Percentiles rank a stretch among this genome's conserved stretches.
Conservation (phyloP, 2,888 invertebrate species). For the Apoda limacodes region DNA sequence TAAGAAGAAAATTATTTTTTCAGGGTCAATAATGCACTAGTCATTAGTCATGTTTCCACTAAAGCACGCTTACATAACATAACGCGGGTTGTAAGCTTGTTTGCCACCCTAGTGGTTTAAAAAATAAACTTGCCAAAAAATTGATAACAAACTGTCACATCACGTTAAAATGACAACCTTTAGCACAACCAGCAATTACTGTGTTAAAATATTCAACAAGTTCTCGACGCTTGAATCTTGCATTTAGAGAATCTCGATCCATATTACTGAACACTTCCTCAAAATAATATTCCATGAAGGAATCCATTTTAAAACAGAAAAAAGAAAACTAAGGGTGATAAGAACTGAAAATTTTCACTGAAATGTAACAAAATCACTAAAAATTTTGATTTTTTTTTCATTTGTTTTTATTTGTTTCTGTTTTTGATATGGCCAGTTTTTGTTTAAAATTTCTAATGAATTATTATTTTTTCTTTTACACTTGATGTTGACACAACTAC, state of each 20-base stretch:
- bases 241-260: slow-evolving; percentile 78
- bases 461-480: too few relatives aligned
- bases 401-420: too few relatives aligned
- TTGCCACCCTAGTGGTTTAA: too few relatives aligned
- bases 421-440: slow-evolving; percentile 2
- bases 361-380: slow-evolving; percentile 1
- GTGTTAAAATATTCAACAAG: slow-evolving; percentile 83
- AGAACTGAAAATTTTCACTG: not conserved
- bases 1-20: too few relatives aligned
- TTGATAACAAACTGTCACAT: too few relatives aligned
- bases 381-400: slow-evolving; percentile 1
- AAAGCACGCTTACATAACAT: too few relatives aligned
- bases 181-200: slow-evolving; percentile 79
- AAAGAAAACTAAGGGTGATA: slow-evolving; percentile 1
- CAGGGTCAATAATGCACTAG: too few relatives aligned
- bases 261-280: slow-evolving; percentile 79
- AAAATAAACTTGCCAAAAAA: too few relatives aligned
- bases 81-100: too few relatives aligned
- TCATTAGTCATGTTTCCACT: too few relatives aligned
- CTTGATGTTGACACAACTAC: too few relatives aligned
- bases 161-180: slow-evolving; percentile 39
- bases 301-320: slow-evolving; percentile 84
- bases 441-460: too few relatives aligned
- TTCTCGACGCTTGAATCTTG: slow-evolving; percentile 76
- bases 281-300: slow-evolving; percentile 83